Percentiles rank a stretch among this genome's conserved stretches.
Evolutionary conservation across 2,797 vertebrate species (phyloP).

Genomic region (Glyptemys insculpta): DNA sequence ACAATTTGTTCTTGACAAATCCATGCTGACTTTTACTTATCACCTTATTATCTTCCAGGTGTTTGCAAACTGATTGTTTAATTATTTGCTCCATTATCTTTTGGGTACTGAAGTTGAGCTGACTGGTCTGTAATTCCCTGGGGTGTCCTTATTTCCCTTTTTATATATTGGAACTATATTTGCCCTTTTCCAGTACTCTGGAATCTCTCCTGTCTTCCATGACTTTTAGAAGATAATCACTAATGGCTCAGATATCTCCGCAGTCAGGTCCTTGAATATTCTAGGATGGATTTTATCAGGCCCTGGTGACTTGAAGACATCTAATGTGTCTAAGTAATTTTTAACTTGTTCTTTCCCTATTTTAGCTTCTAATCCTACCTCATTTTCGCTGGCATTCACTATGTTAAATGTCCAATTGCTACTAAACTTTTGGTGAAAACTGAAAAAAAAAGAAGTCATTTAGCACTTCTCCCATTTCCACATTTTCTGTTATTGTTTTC

Average conservation of each 20-base stretch:
- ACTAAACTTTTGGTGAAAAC: neutral
- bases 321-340: neutral
- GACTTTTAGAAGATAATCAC: neutral
- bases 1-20: neutral
- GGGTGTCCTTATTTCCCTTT: too few relatives aligned
- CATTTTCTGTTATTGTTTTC: neutral
- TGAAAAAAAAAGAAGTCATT: neutral
- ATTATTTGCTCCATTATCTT: too few relatives aligned
- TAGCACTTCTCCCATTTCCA: neutral
- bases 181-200: too few relatives aligned
- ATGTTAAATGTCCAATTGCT: neutral
- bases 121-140: too few relatives aligned
- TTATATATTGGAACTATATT: too few relatives aligned
- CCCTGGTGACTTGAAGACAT: neutral
- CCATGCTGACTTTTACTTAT: neutral
- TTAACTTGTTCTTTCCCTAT: neutral
- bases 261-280: neutral
- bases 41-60: too few relatives aligned
- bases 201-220: too few relatives aligned
- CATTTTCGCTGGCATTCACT: neutral
- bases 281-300: neutral
- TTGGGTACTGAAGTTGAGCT: too few relatives aligned
- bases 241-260: neutral
- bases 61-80: too few relatives aligned
- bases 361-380: neutral